Conservation (phyloP, 2,888 invertebrate genomes). For the Rhamphomyia laevipes region DNA sequence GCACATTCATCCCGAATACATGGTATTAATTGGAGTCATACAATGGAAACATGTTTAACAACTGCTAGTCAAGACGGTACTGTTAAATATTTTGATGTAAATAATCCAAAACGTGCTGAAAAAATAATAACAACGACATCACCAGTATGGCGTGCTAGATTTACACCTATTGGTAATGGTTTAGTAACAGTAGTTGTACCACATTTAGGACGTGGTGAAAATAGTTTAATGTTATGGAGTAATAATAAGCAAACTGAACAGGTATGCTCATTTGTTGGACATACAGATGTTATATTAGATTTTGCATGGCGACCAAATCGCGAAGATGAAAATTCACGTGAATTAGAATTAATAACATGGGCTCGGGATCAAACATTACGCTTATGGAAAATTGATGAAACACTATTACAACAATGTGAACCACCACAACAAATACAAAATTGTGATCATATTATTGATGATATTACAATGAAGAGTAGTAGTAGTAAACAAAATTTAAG, state of each 20-base stretch:
- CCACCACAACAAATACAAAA: conserved; percentile 40
- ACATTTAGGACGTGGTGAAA: conserved; percentile 79
- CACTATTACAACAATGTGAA: conserved; percentile 66
- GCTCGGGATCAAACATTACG: conserved; percentile 86
- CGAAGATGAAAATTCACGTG: conserved; percentile 33
- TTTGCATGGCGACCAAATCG: conserved; percentile 83
- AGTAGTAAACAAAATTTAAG: background rate
- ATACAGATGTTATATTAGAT: conserved; percentile 86
- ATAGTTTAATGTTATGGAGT: conserved; percentile 69
- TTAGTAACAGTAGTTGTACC: conserved; percentile 86
- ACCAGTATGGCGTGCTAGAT: conserved; percentile 88
- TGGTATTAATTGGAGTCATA: conserved; percentile 79
- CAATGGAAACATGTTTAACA: conserved; percentile 69
- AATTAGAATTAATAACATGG: conserved; percentile 80
- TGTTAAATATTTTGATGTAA: conserved; percentile 88
- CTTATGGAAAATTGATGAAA: conserved; percentile 81
- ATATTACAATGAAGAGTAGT: background rate
- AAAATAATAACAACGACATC: conserved; percentile 67
- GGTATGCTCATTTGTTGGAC: conserved; percentile 86
- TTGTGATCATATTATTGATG: background rate
- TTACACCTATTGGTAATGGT: conserved; percentile 88
- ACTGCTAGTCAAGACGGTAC: conserved; percentile 93
- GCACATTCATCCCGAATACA: conserved; percentile 53
- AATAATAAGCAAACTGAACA: conserved; percentile 55
- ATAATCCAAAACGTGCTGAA: conserved; percentile 72